Percentiles rank a stretch among this genome's conserved stretches.
phyloP scores from a whole-genome alignment of 2,797 vertebrate genomes.

The Poecile montanus region DNA sequence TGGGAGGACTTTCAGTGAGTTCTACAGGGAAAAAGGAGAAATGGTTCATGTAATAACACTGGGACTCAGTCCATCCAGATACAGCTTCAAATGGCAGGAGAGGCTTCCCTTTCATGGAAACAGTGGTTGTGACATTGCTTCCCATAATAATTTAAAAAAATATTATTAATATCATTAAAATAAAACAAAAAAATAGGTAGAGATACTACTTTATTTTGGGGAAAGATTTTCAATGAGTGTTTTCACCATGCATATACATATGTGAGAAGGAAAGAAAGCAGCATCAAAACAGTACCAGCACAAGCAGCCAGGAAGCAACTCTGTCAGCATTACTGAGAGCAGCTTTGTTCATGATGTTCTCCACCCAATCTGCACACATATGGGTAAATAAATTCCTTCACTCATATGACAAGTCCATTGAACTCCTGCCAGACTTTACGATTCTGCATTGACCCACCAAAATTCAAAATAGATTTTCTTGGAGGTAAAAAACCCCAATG shows the following conservation, averaged over 20 bases:
- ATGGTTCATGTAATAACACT: not conserved
- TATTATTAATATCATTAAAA: not conserved
- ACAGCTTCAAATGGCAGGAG: not conserved
- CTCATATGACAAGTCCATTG: slow-evolving; percentile 18
- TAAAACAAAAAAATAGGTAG: not conserved
- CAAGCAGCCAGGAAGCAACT: not conserved
- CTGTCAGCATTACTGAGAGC: slow-evolving; percentile 19
- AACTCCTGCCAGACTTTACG: slow-evolving; percentile 14
- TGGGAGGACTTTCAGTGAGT: not conserved
- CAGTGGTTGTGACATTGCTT: not conserved
- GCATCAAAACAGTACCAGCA: not conserved
- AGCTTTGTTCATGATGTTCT: slow-evolving; percentile 32
- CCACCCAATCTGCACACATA: slow-evolving; percentile 18
- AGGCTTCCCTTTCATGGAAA: not conserved
- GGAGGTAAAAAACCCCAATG: not conserved
- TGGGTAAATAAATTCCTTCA: slow-evolving; percentile 34
- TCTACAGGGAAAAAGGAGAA: not conserved
- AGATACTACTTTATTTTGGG: not conserved
- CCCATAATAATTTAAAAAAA: not conserved
- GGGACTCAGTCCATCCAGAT: not conserved
- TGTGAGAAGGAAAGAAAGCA: not conserved
- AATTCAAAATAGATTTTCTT: slow-evolving; percentile 17
- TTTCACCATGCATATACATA: not conserved
- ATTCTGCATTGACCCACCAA: slow-evolving; percentile 32
- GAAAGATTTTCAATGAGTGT: not conserved